phyloP scores from a whole-genome alignment of 1,140 invertebrate species.

The Heliconius congener region DNA sequence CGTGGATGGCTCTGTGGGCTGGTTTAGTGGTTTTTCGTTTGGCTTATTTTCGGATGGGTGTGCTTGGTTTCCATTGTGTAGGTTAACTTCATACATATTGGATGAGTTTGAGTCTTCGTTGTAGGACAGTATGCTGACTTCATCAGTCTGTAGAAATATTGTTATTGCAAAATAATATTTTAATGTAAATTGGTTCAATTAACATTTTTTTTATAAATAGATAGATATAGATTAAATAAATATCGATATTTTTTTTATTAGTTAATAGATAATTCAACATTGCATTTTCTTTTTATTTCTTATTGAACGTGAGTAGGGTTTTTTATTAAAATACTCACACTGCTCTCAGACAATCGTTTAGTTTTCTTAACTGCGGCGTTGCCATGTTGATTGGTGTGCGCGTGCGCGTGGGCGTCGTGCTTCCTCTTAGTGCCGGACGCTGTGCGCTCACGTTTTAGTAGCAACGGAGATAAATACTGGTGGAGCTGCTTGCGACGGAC shows the following conservation, averaged over 20 bases:
- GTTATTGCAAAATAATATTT: too few relatives aligned
- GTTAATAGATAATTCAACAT: too few relatives aligned
- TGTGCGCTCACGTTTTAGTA: conserved; percentile 86
- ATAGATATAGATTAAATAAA: too few relatives aligned
- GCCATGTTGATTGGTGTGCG: conserved; percentile 11
- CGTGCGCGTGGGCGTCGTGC: conserved; percentile 41
- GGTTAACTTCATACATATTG: conserved; percentile 65
- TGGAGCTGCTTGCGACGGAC: conserved; percentile 88
- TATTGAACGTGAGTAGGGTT: too few relatives aligned
- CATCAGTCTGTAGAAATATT: conserved; percentile 56
- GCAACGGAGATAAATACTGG: conserved; percentile 87
- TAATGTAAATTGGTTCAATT: too few relatives aligned
- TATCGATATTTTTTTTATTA: too few relatives aligned
- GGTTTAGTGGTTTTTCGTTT: conserved; percentile 39
- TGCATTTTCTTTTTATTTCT: too few relatives aligned
- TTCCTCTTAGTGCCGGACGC: conserved; percentile 62
- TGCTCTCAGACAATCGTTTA: conserved; percentile 71
- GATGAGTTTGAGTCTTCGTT: conserved; percentile 79
- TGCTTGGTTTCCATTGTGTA: conserved; percentile 53
- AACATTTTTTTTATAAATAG: too few relatives aligned
- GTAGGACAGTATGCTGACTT: conserved; percentile 71
- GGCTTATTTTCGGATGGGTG: conserved; percentile 36
- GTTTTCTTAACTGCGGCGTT: conserved; percentile 55
- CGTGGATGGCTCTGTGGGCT: conserved; percentile 48
- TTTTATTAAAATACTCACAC: conserved; percentile 52